Percentiles rank a stretch among this genome's conserved stretches.
Conservation (phyloP, 2,888 invertebrate genomes). For the Eupeodes luniger region DNA sequence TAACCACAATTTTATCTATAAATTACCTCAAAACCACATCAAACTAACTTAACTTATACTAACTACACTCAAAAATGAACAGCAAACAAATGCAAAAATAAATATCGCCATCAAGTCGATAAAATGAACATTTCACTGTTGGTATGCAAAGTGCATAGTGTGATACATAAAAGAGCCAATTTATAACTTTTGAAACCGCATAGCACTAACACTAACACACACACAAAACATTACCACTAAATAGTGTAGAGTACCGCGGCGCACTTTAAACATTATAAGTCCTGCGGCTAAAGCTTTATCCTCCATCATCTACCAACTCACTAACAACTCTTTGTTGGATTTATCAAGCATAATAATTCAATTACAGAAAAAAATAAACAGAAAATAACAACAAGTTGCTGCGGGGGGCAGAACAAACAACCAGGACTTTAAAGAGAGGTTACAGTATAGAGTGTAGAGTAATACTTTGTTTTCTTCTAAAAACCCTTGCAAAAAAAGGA, state of each 20-base stretch:
- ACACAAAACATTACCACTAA: constrained; percentile 17
- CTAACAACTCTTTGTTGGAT: not conserved
- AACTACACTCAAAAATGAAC: too few species aligned
- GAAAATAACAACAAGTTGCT: constrained; percentile 14
- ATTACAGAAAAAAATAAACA: not conserved
- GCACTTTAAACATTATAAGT: constrained; percentile 32
- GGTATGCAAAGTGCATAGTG: too few species aligned
- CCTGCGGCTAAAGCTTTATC: constrained; percentile 17
- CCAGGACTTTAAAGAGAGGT: not conserved
- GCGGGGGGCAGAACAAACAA: not conserved
- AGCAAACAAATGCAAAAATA: too few species aligned
- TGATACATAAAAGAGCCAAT: constrained; percentile 11
- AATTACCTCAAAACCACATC: too few species aligned
- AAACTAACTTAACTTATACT: too few species aligned
- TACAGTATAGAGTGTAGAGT: not conserved
- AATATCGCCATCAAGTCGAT: not conserved
- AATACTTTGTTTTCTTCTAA: not conserved
- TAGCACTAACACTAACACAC: not conserved
- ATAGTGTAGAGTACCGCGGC: too few species aligned
- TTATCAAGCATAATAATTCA: constrained; percentile 35
- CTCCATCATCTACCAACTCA: not conserved
- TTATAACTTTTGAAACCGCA: constrained; percentile 28
- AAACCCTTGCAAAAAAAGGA: not conserved
- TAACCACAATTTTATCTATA: too few species aligned
- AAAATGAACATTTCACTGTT: constrained; percentile 1